Conservation (phyloP, 2,113 vertebrate genomes). For the Scomber colias region DNA sequence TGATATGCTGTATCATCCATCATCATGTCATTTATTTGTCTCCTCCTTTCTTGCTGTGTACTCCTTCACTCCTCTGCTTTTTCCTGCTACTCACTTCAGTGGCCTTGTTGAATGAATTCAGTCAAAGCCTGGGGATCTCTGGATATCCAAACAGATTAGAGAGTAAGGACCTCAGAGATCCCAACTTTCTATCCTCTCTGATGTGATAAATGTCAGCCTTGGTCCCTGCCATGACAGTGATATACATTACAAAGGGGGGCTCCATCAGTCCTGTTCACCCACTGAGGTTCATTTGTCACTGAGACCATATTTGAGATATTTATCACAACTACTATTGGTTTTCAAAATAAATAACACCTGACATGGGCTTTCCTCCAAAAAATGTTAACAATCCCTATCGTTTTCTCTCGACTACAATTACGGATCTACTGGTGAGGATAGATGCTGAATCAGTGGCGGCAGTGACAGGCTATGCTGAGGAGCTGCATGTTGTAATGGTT, state of each 20-base stretch:
- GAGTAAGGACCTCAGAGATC: constrained; percentile 49
- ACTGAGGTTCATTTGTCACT: constrained; percentile 21
- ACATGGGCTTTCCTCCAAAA: constrained; percentile 14
- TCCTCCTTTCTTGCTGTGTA: constrained; percentile 1
- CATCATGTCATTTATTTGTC: constrained; percentile 26
- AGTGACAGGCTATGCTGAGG: constrained; percentile 55
- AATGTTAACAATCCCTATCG: constrained; percentile 48
- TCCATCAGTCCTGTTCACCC: constrained; percentile 38
- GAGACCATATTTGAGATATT: constrained; percentile 34
- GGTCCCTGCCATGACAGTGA: constrained; percentile 55
- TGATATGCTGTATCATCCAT: constrained; percentile 14
- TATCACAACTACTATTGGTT: constrained; percentile 26
- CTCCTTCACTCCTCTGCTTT: constrained; percentile 9
- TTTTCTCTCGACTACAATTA: constrained; percentile 54
- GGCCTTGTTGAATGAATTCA: constrained; percentile 51
- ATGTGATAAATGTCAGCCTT: constrained; percentile 70
- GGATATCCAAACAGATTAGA: constrained; percentile 70
- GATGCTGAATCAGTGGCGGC: constrained; percentile 47
- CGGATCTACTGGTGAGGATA: constrained; percentile 46
- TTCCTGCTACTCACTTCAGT: background rate
- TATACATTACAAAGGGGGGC: constrained; percentile 37
- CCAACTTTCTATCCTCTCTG: constrained; percentile 44
- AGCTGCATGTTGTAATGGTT: constrained; percentile 67
- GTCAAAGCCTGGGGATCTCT: constrained; percentile 66
- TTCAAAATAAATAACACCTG: constrained; percentile 33